These are phyloP conservation scores for Pollachius pollachius DNA, from an alignment of 2,113 vertebrate genomes.

Conservation along the genomic window DNA sequence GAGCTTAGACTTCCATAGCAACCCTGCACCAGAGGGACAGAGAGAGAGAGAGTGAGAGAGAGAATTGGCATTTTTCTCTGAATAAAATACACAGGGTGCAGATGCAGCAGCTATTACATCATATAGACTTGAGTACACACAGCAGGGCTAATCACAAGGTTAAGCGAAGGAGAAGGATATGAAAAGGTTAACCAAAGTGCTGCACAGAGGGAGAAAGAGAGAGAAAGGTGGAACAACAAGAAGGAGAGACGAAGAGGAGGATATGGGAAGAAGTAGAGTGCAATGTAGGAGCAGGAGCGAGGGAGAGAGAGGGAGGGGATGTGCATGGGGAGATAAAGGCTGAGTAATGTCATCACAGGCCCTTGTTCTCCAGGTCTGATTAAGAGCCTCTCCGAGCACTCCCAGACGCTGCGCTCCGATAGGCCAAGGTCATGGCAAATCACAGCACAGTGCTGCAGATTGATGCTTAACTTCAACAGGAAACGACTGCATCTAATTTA, in stretches of 20 bases:
- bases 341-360: conserved; percentile 60
- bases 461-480: conserved; percentile 63
- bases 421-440: conserved; percentile 65
- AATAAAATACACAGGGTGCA: too few species aligned
- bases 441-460: conserved; percentile 46
- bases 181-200: not conserved
- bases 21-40: conserved; percentile 16
- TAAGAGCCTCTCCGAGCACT: conserved; percentile 58
- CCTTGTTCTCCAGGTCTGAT: conserved; percentile 54
- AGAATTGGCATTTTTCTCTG: not conserved
- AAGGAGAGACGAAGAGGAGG: conserved; percentile 11
- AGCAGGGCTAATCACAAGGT: not conserved
- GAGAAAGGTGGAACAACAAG: not conserved
- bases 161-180: not conserved
- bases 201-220: not conserved
- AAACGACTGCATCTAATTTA: conserved; percentile 62
- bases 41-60: conserved; percentile 20
- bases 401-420: conserved; percentile 51
- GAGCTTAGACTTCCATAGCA: conserved; percentile 12
- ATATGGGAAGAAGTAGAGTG: conserved; percentile 18
- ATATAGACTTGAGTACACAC: too few species aligned
- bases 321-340: conserved; percentile 52
- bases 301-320: conserved; percentile 9
- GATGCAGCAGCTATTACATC: too few species aligned
- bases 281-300: not conserved